Evolutionary conservation across 2,113 vertebrate species (phyloP).

Genomic region (Paradoxurus hermaphroditus): DNA sequence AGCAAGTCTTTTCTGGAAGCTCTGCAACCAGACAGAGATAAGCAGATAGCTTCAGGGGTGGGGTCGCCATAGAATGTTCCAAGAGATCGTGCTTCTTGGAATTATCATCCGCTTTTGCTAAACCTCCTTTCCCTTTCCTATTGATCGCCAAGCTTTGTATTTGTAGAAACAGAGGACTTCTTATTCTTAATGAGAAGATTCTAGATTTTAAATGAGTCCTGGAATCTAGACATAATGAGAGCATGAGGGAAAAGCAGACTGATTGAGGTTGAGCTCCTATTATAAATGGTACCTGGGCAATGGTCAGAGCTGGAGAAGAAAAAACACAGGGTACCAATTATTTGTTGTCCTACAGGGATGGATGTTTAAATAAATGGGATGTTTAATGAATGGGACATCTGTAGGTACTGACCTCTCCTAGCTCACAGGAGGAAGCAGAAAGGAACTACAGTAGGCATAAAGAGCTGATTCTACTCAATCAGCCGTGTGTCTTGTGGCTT

Average conservation of each 20-base stretch:
- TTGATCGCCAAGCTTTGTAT: background rate
- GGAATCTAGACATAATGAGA: background rate
- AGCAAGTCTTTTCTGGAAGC: constrained; percentile 38
- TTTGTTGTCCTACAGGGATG: background rate
- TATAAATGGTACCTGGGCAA: background rate
- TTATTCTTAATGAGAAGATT: background rate
- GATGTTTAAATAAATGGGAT: background rate
- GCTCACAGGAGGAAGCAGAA: background rate
- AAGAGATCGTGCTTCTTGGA: constrained; percentile 40
- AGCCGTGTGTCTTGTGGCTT: background rate
- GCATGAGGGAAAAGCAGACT: background rate
- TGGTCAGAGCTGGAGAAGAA: background rate
- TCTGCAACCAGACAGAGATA: constrained; percentile 6
- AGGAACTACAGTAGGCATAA: background rate
- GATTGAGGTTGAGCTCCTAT: background rate
- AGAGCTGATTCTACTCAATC: background rate
- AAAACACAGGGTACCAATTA: background rate
- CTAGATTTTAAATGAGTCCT: background rate
- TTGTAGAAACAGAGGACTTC: background rate
- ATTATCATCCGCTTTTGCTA: background rate
- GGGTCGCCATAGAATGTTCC: background rate
- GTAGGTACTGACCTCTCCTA: background rate
- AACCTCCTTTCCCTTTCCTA: background rate
- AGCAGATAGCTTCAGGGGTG: background rate
- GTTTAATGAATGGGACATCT: too few relatives aligned